These are phyloP conservation scores for Drosophila gunungcola DNA, from an alignment of 1,140 invertebrate genomes.

Conservation along the genomic window DNA sequence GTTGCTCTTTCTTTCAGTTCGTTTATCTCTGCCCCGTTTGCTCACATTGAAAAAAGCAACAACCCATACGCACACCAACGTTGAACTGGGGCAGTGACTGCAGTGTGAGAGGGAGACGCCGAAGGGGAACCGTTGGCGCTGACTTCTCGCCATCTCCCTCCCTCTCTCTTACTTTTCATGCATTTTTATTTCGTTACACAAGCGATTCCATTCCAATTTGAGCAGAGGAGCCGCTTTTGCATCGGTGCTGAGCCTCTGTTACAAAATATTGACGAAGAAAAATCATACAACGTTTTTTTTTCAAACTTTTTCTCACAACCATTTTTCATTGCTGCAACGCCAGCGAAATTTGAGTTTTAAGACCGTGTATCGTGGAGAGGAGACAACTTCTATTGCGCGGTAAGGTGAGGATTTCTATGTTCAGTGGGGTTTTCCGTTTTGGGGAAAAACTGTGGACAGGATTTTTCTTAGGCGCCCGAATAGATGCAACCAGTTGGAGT, in stretches of 20 bases:
- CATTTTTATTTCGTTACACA: conserved; percentile 71
- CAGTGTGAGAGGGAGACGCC: conserved; percentile 12
- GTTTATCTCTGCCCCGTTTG: conserved; percentile 20
- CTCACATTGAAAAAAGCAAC: conserved; percentile 25
- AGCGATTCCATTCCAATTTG: conserved; percentile 24
- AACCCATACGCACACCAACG: conserved; percentile 16
- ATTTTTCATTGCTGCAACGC: conserved; percentile 73
- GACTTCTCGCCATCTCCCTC: conserved; percentile 17
- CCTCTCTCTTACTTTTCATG: conserved; percentile 22
- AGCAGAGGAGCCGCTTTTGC: conserved; percentile 32
- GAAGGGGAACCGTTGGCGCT: conserved; percentile 25
- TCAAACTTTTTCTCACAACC: conserved; percentile 80
- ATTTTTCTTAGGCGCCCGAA: conserved; percentile 61
- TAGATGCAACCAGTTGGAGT: conserved; percentile 63
- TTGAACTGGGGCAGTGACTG: conserved; percentile 30
- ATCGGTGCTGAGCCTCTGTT: conserved; percentile 75
- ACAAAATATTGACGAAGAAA: conserved; percentile 85
- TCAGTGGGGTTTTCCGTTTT: conserved; percentile 41
- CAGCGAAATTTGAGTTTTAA: conserved; percentile 15
- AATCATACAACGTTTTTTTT: conserved; percentile 84
- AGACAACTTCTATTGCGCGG: conserved; percentile 8
- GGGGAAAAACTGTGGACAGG: conserved; percentile 69
- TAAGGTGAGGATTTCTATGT: conserved; percentile 3
- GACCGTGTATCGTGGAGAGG: background rate
- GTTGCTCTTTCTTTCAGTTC: conserved; percentile 34